Conservation (phyloP, 2,113 vertebrate genomes). For the Colinus virginianus region DNA sequence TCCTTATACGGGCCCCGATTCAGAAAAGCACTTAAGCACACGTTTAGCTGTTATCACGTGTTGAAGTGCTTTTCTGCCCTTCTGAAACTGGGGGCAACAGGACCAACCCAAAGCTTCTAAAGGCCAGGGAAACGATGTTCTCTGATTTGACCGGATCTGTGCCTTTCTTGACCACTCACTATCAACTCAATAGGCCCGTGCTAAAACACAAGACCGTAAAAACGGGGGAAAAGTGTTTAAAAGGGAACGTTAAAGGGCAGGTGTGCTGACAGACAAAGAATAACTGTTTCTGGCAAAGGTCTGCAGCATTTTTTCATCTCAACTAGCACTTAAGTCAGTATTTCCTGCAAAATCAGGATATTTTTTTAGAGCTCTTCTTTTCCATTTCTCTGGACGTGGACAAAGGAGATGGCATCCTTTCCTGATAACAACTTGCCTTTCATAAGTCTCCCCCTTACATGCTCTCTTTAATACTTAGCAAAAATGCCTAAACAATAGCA, state of each 20-base stretch:
- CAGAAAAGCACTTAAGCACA: constrained; percentile 62
- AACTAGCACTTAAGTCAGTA: background rate
- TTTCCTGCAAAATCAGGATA: background rate
- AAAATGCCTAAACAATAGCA: constrained; percentile 63
- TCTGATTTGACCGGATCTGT: constrained; percentile 4
- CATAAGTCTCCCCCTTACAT: constrained; percentile 25
- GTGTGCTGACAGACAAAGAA: background rate
- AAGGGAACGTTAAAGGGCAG: background rate
- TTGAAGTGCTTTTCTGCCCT: constrained; percentile 46
- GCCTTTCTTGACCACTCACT: background rate
- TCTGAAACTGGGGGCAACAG: constrained; percentile 22
- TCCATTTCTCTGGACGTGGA: background rate
- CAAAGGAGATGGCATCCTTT: background rate
- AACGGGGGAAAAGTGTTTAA: background rate
- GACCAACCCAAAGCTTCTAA: constrained; percentile 29
- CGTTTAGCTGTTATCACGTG: constrained; percentile 54
- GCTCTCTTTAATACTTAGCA: constrained; percentile 40
- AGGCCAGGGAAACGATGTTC: constrained; percentile 36
- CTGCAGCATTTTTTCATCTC: background rate
- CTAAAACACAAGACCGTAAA: background rate
- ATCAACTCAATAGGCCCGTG: background rate
- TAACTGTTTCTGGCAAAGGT: background rate
- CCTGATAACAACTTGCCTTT: constrained; percentile 2
- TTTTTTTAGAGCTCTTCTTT: background rate
- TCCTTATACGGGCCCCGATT: constrained; percentile 44